A percentile compares a stretch with the other conserved stretches of the same genome.
Evolutionary conservation across 37 sponge, comb jelly and placozoan genomes (phyloP).

Genomic region (Aplysina aerophoba): DNA sequence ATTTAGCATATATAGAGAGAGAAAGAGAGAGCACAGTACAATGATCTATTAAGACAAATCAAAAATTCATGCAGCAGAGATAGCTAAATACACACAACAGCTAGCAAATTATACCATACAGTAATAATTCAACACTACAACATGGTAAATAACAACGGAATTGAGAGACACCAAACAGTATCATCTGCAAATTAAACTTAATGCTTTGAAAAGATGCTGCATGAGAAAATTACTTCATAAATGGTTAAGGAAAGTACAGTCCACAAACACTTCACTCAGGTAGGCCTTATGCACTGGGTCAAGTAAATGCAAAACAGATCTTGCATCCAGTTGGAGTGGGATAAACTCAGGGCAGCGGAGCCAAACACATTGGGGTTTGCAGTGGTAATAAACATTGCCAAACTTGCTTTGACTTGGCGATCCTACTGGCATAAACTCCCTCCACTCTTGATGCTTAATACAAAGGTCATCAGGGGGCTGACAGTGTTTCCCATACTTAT

Average conservation of each 20-base stretch:
- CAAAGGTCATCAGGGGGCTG: slow-evolving; percentile 32
- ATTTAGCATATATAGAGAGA: too few species aligned
- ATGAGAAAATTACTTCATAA: background rate
- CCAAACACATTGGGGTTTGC: slow-evolving; percentile 9
- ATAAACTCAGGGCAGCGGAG: slow-evolving; percentile 1
- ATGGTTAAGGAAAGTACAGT: background rate
- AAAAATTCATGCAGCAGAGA: too few species aligned
- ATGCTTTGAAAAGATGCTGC: background rate
- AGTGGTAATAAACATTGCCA: slow-evolving; percentile 30
- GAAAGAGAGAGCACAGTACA: too few species aligned
- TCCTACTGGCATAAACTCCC: slow-evolving; percentile 17
- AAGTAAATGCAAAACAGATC: background rate
- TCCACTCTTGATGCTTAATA: slow-evolving; percentile 40
- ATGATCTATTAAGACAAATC: too few species aligned
- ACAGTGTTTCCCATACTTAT: slow-evolving; percentile 30
- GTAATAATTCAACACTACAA: too few species aligned
- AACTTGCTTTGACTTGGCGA: slow-evolving; percentile 16
- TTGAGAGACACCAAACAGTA: background rate
- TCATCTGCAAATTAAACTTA: background rate
- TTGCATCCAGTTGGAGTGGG: background rate
- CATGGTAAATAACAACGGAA: too few species aligned
- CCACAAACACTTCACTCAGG: background rate
- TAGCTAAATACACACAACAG: too few species aligned
- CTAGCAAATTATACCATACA: too few species aligned
- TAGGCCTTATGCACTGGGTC: too few species aligned